Percentiles rank a stretch among this genome's conserved stretches.
Conservation (phyloP, 92 coral and sea anemone species). For the Palythoa caribaeorum region DNA sequence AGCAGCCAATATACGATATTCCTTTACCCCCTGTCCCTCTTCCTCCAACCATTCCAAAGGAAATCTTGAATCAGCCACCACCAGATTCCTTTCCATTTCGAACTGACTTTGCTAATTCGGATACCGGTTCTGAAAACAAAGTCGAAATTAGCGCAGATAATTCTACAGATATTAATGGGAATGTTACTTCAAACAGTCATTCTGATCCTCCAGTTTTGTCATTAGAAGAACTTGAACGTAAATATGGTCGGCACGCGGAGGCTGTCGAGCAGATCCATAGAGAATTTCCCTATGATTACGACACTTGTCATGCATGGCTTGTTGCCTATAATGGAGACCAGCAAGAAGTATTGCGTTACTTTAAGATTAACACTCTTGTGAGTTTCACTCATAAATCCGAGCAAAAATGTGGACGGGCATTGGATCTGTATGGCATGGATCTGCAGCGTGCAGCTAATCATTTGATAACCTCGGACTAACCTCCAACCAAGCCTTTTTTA, state of each 20-base stretch:
- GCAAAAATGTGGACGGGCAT: not conserved
- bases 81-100: slow-evolving; percentile 9
- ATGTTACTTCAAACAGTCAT: not conserved
- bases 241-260: slow-evolving; percentile 12
- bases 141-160: not conserved
- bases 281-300: slow-evolving; percentile 24
- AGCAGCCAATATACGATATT: slow-evolving; percentile 36
- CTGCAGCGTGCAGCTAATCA: slow-evolving; percentile 36
- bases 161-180: not conserved
- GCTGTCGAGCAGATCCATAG: slow-evolving; percentile 23
- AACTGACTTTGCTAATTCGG: not conserved
- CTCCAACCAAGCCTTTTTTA: no score
- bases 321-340: slow-evolving; percentile 28
- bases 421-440: slow-evolving; percentile 8
- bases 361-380: slow-evolving; percentile 1
- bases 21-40: slow-evolving; percentile 34
- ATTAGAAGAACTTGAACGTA: slow-evolving; percentile 13
- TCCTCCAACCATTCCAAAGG: slow-evolving; percentile 22
- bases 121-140: not conserved
- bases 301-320: slow-evolving; percentile 34
- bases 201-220: not conserved
- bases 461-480: not conserved
- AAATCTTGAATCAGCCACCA: not conserved
- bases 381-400: not conserved
- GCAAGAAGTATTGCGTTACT: slow-evolving; percentile 33